Conservation (phyloP, 2,797 vertebrate genomes). For the Poecilia picta region DNA sequence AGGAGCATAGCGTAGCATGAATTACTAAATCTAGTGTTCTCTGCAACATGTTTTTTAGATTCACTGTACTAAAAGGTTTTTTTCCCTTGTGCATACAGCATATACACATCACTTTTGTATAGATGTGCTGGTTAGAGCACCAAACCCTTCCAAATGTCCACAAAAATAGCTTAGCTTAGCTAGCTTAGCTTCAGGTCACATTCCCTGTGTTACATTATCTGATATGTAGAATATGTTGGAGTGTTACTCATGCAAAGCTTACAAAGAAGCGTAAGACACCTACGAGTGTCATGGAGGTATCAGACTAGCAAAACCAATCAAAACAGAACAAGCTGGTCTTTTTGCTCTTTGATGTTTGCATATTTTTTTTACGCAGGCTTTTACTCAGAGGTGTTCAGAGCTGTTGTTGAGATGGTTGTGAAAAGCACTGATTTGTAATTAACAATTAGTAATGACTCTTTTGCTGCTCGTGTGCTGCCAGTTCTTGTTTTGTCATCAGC, state of each 20-base stretch:
- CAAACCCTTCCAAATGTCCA: neutral
- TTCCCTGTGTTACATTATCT: neutral
- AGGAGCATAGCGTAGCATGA: neutral
- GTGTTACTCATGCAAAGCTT: neutral
- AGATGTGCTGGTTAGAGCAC: neutral
- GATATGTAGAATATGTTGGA: neutral
- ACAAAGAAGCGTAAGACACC: neutral
- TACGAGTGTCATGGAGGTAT: neutral
- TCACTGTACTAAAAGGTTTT: neutral
- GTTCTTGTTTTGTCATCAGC: constrained; percentile 57
- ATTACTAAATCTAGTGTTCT: neutral
- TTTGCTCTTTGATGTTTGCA: constrained; percentile 12
- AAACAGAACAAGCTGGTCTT: constrained; percentile 19
- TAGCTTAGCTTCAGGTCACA: neutral
- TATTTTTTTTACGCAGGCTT: constrained; percentile 10
- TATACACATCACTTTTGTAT: neutral
- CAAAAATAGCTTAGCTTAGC: neutral
- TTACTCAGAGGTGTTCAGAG: constrained; percentile 35
- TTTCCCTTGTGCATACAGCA: neutral
- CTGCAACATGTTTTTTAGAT: neutral
- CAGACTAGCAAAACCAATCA: neutral
- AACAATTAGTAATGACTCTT: constrained; percentile 60
- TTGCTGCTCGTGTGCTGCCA: constrained; percentile 50
- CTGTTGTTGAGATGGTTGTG: constrained; percentile 31
- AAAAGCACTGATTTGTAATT: constrained; percentile 51